Percentiles rank a stretch among this genome's conserved stretches.
These are phyloP conservation scores for Archaeoteleia sp. DNA, from an alignment of 2,888 invertebrate species.

Conservation along the genomic window DNA sequence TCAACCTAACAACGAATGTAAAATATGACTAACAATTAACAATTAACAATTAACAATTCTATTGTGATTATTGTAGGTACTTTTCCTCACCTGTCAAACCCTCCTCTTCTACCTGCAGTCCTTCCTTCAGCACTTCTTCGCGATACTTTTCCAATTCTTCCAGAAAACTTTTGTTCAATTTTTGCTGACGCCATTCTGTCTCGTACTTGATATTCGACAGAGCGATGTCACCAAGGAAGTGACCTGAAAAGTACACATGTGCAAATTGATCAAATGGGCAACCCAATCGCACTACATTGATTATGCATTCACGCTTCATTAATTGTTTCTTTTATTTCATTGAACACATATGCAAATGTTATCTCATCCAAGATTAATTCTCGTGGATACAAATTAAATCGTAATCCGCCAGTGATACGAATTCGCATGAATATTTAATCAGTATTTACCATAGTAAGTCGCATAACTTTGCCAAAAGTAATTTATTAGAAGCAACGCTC, in stretches of 20 bases:
- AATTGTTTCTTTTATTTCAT: too few relatives aligned
- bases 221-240: constrained; percentile 90
- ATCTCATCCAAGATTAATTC: too few relatives aligned
- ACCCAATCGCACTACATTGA: too few relatives aligned
- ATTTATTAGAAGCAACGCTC: constrained; percentile 4
- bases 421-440: constrained; percentile 8
- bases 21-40: too few relatives aligned
- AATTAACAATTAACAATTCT: background rate
- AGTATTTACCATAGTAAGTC: constrained; percentile 3
- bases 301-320: too few relatives aligned
- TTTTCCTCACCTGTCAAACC: constrained; percentile 81
- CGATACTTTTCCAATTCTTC: constrained; percentile 88
- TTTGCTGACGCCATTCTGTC: constrained; percentile 76
- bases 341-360: too few relatives aligned
- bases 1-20: too few relatives aligned
- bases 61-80: constrained; percentile 14
- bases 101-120: constrained; percentile 89
- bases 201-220: constrained; percentile 79
- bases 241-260: constrained; percentile 80
- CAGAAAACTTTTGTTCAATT: constrained; percentile 82
- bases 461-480: constrained; percentile 8
- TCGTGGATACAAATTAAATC: constrained; percentile 2
- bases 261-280: too few relatives aligned
- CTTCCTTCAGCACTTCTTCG: constrained; percentile 87
- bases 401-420: constrained; percentile 3